Evolutionary conservation across 2,113 vertebrate genomes (phyloP).

Genomic region (Chiloscyllium plagiosum): DNA sequence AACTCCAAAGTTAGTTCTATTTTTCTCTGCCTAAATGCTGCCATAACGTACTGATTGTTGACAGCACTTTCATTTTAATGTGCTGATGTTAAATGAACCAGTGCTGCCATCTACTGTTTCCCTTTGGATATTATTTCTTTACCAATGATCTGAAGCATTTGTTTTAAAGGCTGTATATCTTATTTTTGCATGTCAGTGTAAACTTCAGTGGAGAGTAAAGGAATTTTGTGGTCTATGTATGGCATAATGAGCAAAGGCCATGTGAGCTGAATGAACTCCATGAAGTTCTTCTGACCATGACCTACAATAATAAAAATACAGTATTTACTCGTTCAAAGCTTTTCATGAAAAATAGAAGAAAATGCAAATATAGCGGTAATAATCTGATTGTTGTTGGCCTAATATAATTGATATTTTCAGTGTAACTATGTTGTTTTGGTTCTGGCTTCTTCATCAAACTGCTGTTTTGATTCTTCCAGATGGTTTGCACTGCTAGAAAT

Average conservation of each 20-base stretch:
- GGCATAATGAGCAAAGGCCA: background rate
- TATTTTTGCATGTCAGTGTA: background rate
- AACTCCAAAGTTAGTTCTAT: too few species aligned
- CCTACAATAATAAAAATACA: background rate
- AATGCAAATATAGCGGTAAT: conserved; percentile 40
- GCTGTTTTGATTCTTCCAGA: conserved; percentile 49
- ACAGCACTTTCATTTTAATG: background rate
- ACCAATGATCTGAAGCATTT: background rate
- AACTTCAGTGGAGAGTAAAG: background rate
- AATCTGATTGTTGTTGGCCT: conserved; percentile 43
- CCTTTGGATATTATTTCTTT: background rate
- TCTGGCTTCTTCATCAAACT: background rate
- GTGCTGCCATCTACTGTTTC: background rate
- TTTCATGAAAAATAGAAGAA: background rate
- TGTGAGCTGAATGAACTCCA: background rate
- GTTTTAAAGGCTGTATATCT: background rate
- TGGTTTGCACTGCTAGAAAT: conserved; percentile 72
- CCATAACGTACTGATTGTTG: too few species aligned
- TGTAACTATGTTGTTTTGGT: background rate
- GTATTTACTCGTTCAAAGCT: background rate
- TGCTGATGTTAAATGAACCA: background rate
- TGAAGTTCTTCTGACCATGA: background rate
- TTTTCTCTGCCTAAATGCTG: too few species aligned
- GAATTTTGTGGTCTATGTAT: background rate
- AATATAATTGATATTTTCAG: background rate